These are phyloP conservation scores for Palythoa grandis DNA, from an alignment of 92 coral and sea anemone species.

Conservation along the genomic window DNA sequence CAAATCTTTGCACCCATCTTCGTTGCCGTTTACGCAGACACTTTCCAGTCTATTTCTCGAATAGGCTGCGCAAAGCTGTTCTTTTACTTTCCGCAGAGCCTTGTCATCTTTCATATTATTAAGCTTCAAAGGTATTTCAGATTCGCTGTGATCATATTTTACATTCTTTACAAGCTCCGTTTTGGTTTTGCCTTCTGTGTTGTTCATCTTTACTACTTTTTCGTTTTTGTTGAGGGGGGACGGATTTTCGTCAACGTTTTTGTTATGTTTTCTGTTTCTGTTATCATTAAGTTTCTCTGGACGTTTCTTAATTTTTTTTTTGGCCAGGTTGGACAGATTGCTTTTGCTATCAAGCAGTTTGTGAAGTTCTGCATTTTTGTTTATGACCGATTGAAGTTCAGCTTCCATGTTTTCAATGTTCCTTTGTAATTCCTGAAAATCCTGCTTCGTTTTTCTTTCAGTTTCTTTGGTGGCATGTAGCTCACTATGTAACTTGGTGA, in stretches of 20 bases:
- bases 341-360: neutral
- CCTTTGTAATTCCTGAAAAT: conserved; percentile 1
- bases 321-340: neutral
- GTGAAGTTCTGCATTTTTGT: conserved; percentile 9
- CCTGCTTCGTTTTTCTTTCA: neutral
- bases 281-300: neutral
- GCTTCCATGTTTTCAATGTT: neutral
- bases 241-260: neutral
- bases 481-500: conserved; percentile 60
- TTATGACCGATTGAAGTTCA: neutral
- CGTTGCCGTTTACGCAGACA: neutral
- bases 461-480: conserved; percentile 49
- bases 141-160: neutral
- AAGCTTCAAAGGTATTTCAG: neutral
- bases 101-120: neutral
- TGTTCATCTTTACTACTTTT: neutral
- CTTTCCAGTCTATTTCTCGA: conserved; percentile 3
- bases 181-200: neutral
- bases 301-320: neutral
- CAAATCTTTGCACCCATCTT: neutral
- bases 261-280: conserved; percentile 9
- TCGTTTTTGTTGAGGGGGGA: neutral
- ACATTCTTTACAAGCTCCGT: neutral
- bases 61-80: neutral
- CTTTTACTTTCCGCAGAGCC: neutral